Percentiles rank a stretch among this genome's conserved stretches.
Conservation (phyloP, 1,140 invertebrate genomes). For the Hormaphis cornu region DNA sequence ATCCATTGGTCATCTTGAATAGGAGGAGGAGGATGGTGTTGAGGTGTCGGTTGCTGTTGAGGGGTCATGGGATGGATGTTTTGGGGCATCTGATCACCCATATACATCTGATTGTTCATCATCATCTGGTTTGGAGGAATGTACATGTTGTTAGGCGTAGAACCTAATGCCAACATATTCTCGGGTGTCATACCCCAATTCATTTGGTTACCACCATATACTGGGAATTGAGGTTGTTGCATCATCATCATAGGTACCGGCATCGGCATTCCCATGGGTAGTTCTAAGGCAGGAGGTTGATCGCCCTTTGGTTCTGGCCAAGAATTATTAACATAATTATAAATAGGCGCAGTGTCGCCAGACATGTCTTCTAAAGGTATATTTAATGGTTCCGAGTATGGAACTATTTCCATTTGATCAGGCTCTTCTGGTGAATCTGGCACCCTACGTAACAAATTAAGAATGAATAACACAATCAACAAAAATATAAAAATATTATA, state of each 20-base stretch:
- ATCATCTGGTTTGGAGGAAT: background rate
- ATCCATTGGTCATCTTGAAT: conserved; percentile 25
- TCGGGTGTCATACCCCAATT: conserved; percentile 19
- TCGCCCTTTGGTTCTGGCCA: conserved; percentile 25
- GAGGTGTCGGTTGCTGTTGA: background rate
- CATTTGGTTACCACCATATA: background rate
- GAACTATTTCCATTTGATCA: conserved; percentile 26
- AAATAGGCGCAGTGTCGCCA: conserved; percentile 11
- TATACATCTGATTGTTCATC: conserved; percentile 23
- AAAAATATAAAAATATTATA: background rate
- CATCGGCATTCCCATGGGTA: conserved; percentile 9
- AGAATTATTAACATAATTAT: background rate
- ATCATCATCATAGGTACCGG: conserved; percentile 4
- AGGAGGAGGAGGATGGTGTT: background rate
- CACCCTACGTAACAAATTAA: background rate
- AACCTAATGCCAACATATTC: conserved; percentile 12
- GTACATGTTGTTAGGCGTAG: conserved; percentile 5
- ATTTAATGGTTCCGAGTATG: conserved; percentile 15
- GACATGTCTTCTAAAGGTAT: conserved; percentile 20
- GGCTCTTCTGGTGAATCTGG: conserved; percentile 25
- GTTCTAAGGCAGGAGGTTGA: background rate
- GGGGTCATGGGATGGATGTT: background rate
- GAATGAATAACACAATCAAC: background rate
- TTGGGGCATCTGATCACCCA: conserved; percentile 8
- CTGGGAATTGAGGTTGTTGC: background rate